Evolutionary conservation across 1,140 invertebrate species (phyloP).

Genomic region (Apis cerana): DNA sequence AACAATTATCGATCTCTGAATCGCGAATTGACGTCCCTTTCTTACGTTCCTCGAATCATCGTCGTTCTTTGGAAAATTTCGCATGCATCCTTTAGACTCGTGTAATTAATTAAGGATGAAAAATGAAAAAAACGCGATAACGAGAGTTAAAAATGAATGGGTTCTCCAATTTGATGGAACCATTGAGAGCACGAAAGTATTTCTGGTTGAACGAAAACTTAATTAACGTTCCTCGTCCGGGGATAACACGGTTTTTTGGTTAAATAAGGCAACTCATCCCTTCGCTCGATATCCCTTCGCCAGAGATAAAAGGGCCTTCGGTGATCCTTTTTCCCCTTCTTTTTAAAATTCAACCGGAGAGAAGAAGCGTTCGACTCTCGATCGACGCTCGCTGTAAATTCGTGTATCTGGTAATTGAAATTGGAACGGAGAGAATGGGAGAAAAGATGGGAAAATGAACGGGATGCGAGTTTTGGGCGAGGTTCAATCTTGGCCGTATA

Average conservation of each 20-base stretch:
- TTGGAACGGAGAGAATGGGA: no score
- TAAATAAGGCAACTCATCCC: background rate
- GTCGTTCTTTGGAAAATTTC: background rate
- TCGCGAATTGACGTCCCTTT: background rate
- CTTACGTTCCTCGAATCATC: background rate
- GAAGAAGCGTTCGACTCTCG: background rate
- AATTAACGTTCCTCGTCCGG: slow-evolving; percentile 12
- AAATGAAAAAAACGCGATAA: background rate
- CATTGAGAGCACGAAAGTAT: background rate
- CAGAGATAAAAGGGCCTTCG: background rate
- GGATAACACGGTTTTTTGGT: slow-evolving; percentile 5
- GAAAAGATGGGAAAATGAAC: background rate
- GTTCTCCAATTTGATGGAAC: background rate
- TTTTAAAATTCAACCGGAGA: background rate
- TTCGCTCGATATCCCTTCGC: background rate
- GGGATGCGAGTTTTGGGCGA: background rate
- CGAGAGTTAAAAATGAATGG: background rate
- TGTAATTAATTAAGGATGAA: slow-evolving; percentile 4
- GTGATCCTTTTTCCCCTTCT: background rate
- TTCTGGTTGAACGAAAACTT: slow-evolving; percentile 6
- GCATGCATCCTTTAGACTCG: background rate
- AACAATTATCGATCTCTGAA: slow-evolving; percentile 10
- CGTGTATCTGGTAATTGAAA: background rate
- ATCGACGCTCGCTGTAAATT: background rate
- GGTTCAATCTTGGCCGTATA: slow-evolving; percentile 24